Evolutionary conservation across 2,888 invertebrate species (phyloP).

Genomic region (Xestoiulus laeticollis): DNA sequence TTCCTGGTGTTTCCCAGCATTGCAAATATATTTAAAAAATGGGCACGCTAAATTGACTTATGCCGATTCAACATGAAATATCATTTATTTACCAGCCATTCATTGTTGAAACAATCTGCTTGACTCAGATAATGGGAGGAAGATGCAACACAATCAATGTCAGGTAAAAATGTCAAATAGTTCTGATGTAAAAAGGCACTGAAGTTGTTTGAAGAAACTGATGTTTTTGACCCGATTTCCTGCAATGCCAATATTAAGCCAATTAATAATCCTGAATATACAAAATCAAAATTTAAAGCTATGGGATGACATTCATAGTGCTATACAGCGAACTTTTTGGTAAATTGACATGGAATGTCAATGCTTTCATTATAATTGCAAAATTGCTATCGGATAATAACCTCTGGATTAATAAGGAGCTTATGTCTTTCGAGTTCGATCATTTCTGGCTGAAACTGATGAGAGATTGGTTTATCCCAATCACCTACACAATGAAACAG

Average conservation of each 20-base stretch:
- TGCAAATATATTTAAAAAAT: too few relatives aligned
- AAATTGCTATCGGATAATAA: not conserved
- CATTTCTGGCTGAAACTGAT: not conserved
- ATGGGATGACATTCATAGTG: too few relatives aligned
- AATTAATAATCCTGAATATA: not conserved
- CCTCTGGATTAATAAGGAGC: slow-evolving; percentile 57
- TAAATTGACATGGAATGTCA: too few relatives aligned
- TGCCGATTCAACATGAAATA: too few relatives aligned
- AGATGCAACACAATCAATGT: not conserved
- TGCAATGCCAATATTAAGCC: slow-evolving; percentile 18
- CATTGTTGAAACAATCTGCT: slow-evolving; percentile 34
- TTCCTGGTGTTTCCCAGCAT: too few relatives aligned
- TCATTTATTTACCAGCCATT: slow-evolving; percentile 3
- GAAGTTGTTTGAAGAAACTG: not conserved
- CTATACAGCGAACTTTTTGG: too few relatives aligned
- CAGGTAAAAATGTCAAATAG: slow-evolving; percentile 7
- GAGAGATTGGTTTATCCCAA: not conserved
- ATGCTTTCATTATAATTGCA: too few relatives aligned
- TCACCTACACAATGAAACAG: too few relatives aligned
- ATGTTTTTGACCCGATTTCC: slow-evolving; percentile 44
- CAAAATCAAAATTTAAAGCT: too few relatives aligned
- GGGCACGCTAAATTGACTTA: too few relatives aligned
- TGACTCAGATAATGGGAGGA: slow-evolving; percentile 42
- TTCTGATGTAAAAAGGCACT: slow-evolving; percentile 46
- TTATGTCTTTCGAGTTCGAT: slow-evolving; percentile 54